Evolutionary conservation across 2,888 invertebrate genomes (phyloP).

Genomic region (Sphaerophoria taeniata): DNA sequence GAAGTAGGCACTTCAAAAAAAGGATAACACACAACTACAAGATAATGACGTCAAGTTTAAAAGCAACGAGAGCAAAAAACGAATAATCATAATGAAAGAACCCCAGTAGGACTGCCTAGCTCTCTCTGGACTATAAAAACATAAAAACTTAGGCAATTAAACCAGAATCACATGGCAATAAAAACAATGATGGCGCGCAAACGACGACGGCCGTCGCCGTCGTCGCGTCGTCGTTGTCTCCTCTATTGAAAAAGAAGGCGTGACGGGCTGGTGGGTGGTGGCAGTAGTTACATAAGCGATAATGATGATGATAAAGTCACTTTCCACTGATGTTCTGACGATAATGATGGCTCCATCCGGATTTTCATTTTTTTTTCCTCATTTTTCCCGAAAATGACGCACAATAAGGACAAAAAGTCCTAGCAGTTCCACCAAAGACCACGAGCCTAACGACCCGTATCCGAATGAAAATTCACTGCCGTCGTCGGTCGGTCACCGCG

Average conservation of each 20-base stretch:
- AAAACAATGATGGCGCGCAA: slow-evolving; percentile 68
- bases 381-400: neutral
- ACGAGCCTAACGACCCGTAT: slow-evolving; percentile 63
- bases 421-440: slow-evolving; percentile 1
- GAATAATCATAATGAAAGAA: neutral
- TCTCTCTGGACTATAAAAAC: slow-evolving; percentile 29
- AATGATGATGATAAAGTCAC: slow-evolving; percentile 69
- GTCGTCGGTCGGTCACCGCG: neutral
- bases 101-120: slow-evolving; percentile 23
- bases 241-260: too few species aligned
- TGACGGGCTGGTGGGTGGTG: too few species aligned
- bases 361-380: slow-evolving; percentile 32
- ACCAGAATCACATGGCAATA: slow-evolving; percentile 71
- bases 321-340: slow-evolving; percentile 48
- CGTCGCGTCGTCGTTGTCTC: too few species aligned
- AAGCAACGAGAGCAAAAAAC: slow-evolving; percentile 21
- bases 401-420: neutral
- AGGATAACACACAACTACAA: slow-evolving; percentile 12
- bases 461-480: slow-evolving; percentile 1
- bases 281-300: slow-evolving; percentile 71
- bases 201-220: slow-evolving; percentile 39
- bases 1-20: slow-evolving; percentile 8
- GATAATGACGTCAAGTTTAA: slow-evolving; percentile 50
- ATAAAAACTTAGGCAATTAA: slow-evolving; percentile 72
- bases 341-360: slow-evolving; percentile 53